phyloP scores from a whole-genome alignment of 2,888 invertebrate species.

The Platerodrilus igneus region DNA sequence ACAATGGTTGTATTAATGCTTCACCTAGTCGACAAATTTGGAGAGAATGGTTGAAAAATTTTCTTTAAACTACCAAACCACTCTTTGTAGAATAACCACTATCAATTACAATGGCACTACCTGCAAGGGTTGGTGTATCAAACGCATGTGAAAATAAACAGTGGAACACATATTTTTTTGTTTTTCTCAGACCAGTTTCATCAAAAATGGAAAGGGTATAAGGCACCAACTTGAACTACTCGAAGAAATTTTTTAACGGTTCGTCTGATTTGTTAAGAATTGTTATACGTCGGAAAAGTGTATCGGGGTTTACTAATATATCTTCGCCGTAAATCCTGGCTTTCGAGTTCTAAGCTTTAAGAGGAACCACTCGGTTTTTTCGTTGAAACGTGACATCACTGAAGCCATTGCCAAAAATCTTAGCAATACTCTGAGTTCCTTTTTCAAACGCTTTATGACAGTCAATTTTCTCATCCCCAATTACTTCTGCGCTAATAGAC shows the following conservation, averaged over 20 bases:
- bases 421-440: slow-evolving; percentile 3
- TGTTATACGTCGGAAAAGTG: slow-evolving; percentile 1
- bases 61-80: neutral
- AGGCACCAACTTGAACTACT: neutral
- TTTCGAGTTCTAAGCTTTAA: neutral
- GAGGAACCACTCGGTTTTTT: too few relatives aligned
- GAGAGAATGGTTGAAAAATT: neutral
- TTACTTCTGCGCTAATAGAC: slow-evolving; percentile 3
- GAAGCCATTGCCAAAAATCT: slow-evolving; percentile 2
- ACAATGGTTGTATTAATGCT: too few relatives aligned
- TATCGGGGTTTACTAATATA: slow-evolving; percentile 3
- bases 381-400: neutral
- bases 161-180: slow-evolving; percentile 3
- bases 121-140: neutral
- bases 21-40: neutral
- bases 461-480: slow-evolving; percentile 5
- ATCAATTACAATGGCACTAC: neutral
- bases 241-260: neutral
- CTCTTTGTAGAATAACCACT: neutral
- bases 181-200: slow-evolving; percentile 1
- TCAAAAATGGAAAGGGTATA: neutral
- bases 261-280: neutral
- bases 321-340: slow-evolving; percentile 2
- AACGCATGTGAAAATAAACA: neutral
- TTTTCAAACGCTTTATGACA: slow-evolving; percentile 6